phyloP scores from a whole-genome alignment of 2,888 invertebrate genomes.

The Drosophila hamatofila region DNA sequence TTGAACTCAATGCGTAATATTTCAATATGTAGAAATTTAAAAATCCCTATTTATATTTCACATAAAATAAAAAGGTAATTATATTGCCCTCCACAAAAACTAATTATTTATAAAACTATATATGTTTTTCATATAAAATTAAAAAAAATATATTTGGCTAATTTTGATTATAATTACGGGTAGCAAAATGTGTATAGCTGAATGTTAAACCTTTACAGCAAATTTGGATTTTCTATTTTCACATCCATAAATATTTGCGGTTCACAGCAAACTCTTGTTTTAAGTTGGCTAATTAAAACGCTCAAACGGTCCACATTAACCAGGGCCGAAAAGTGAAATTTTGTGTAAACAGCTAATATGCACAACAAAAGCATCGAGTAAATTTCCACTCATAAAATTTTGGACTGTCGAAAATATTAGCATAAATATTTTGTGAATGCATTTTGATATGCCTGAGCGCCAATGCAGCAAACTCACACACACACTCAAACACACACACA shows the following conservation, averaged over 20 bases:
- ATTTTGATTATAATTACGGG: too few species aligned
- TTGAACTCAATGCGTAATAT: too few species aligned
- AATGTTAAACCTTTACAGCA: not conserved
- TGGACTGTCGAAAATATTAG: slow-evolving; percentile 65
- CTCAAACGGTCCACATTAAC: slow-evolving; percentile 15
- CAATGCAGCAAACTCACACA: slow-evolving; percentile 15
- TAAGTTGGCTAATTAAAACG: slow-evolving; percentile 38
- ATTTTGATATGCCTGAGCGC: slow-evolving; percentile 45
- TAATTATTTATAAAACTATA: not conserved
- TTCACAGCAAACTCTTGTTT: slow-evolving; percentile 14
- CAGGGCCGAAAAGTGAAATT: slow-evolving; percentile 23
- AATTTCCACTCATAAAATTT: slow-evolving; percentile 42
- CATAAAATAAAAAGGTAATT: too few species aligned
- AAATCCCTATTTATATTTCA: too few species aligned
- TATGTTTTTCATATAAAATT: not conserved
- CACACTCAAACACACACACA: slow-evolving; percentile 7
- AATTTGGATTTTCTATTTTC: slow-evolving; percentile 7
- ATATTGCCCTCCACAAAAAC: not conserved
- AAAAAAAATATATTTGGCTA: too few species aligned
- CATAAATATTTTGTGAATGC: slow-evolving; percentile 67
- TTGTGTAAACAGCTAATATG: slow-evolving; percentile 10
- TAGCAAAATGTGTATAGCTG: not conserved
- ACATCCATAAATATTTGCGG: slow-evolving; percentile 16
- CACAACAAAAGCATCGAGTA: slow-evolving; percentile 7
- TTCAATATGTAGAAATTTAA: too few species aligned